A percentile compares a stretch with the other conserved stretches of the same genome.
These are phyloP conservation scores for Drosophila neotestacea DNA, from an alignment of 2,888 invertebrate genomes.

Conservation along the genomic window DNA sequence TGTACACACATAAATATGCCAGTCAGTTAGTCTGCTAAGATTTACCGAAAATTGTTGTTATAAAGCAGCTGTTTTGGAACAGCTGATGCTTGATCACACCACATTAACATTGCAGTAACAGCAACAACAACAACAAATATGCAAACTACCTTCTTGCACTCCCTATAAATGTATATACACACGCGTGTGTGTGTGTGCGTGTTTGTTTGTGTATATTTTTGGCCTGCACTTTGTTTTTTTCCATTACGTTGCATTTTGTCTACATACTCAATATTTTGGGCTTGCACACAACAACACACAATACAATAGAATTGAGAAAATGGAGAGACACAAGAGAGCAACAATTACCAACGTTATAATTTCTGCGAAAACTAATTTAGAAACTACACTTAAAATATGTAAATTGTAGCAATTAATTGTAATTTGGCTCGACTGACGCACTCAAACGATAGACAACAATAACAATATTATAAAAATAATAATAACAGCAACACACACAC, in stretches of 20 bases:
- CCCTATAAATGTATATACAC: neutral
- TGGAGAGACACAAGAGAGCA: slow-evolving; percentile 12
- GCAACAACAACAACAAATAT: slow-evolving; percentile 11
- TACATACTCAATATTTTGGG: slow-evolving; percentile 45
- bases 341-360: slow-evolving; percentile 38
- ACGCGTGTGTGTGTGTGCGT: slow-evolving; percentile 3
- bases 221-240: slow-evolving; percentile 65
- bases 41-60: slow-evolving; percentile 16
- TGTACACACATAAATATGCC: slow-evolving; percentile 13
- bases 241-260: slow-evolving; percentile 59
- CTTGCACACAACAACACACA: slow-evolving; percentile 6
- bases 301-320: slow-evolving; percentile 22
- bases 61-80: slow-evolving; percentile 44
- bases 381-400: slow-evolving; percentile 52
- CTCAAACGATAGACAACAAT: slow-evolving; percentile 38
- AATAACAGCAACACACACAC: slow-evolving; percentile 12
- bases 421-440: slow-evolving; percentile 54
- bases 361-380: slow-evolving; percentile 42
- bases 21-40: slow-evolving; percentile 14
- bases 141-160: neutral
- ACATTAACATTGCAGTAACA: slow-evolving; percentile 28
- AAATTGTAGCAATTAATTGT: slow-evolving; percentile 75
- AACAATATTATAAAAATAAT: slow-evolving; percentile 36
- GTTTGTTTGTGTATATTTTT: slow-evolving; percentile 51
- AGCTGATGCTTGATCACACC: slow-evolving; percentile 59